These are phyloP conservation scores for Toxonevra muliebris DNA, from an alignment of 2,888 invertebrate species.

Conservation along the genomic window DNA sequence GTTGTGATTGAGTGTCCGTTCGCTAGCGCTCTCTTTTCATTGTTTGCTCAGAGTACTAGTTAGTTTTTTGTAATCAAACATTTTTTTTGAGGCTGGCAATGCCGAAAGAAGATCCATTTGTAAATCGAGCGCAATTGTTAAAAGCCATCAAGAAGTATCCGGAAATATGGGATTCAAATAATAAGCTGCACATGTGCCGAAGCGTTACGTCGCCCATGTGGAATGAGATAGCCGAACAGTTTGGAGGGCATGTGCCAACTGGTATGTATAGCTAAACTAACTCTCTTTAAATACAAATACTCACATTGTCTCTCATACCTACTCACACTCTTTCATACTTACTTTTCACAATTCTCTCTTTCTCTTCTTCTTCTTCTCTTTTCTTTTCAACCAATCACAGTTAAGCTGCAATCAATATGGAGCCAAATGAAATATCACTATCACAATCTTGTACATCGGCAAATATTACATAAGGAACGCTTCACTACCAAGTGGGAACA, in stretches of 20 bases:
- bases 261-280: conserved; percentile 45
- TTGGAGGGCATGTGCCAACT: conserved; percentile 61
- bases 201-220: conserved; percentile 62
- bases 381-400: conserved; percentile 35
- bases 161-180: conserved; percentile 61
- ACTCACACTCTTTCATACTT: background rate
- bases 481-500: conserved; percentile 61
- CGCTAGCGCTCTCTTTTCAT: too few relatives aligned
- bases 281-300: background rate
- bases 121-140: conserved; percentile 58
- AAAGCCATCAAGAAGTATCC: conserved; percentile 61
- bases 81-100: conserved; percentile 35
- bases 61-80: too few relatives aligned
- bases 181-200: conserved; percentile 60
- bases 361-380: too few relatives aligned
- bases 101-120: conserved; percentile 61
- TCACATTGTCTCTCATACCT: too few relatives aligned
- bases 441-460: conserved; percentile 58
- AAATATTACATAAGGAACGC: conserved; percentile 59
- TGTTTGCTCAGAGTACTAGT: too few relatives aligned
- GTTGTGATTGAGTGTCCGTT: too few relatives aligned
- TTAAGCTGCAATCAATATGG: conserved; percentile 59
- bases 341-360: background rate
- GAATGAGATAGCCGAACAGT: conserved; percentile 61
- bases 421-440: conserved; percentile 62